A percentile compares a stretch with the other conserved stretches of the same genome.
phyloP scores from a whole-genome alignment of 35 echinoderm and acorn worm species.

The Lytechinus pictus region DNA sequence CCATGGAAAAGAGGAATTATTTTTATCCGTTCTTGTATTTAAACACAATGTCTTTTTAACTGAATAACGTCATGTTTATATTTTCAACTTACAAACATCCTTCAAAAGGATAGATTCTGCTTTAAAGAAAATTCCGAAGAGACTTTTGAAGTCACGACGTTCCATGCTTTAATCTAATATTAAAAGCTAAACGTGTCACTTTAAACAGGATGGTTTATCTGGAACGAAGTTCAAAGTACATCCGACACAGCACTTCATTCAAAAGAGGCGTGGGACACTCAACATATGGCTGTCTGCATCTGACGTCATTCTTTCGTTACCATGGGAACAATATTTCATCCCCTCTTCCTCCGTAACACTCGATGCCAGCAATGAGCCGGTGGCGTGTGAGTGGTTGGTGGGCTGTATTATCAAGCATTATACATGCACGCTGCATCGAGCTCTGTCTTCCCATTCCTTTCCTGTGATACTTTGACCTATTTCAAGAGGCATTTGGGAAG shows the following conservation, averaged over 20 bases:
- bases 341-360: neutral
- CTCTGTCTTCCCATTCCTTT: neutral
- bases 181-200: neutral
- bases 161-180: neutral
- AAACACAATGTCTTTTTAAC: no score
- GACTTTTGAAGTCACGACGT: neutral
- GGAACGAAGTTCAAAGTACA: slow-evolving; percentile 27
- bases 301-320: slow-evolving; percentile 45
- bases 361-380: neutral
- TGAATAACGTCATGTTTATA: no score
- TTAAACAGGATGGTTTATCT: slow-evolving; percentile 16
- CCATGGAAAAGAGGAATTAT: no score
- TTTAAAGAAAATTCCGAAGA: no score
- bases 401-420: neutral
- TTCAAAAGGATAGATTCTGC: no score
- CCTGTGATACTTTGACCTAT: slow-evolving; percentile 14
- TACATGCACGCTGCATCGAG: neutral
- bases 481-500: neutral
- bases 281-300: slow-evolving; percentile 40
- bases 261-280: slow-evolving; percentile 33
- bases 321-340: slow-evolving; percentile 22
- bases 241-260: slow-evolving; percentile 27
- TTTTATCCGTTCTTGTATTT: no score
- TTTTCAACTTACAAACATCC: no score
- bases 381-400: neutral